Conservation (phyloP, 2,888 invertebrate species). For the Drosophila yooni region DNA sequence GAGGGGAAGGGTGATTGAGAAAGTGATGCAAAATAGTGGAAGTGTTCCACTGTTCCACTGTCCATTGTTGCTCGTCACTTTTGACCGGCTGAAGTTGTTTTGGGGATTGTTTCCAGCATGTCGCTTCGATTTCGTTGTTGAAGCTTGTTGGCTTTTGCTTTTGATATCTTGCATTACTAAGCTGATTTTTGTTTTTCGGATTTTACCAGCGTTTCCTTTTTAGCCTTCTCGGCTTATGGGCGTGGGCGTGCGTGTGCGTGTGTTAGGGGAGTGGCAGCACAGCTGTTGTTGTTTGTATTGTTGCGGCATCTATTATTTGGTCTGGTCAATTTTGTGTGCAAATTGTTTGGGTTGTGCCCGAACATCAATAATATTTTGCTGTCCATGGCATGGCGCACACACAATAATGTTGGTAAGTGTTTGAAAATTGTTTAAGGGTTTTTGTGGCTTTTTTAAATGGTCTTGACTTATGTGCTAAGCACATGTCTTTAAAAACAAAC, state of each 20-base stretch:
- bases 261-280: conserved; percentile 62
- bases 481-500: conserved; percentile 29
- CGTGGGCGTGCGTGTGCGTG: conserved; percentile 19
- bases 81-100: conserved; percentile 66
- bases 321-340: conserved; percentile 67
- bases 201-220: conserved; percentile 36
- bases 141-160: conserved; percentile 62
- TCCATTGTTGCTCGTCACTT: conserved; percentile 59
- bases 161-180: conserved; percentile 59
- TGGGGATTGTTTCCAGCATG: conserved; percentile 42
- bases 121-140: conserved; percentile 51
- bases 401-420: conserved; percentile 41
- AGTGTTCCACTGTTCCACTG: conserved; percentile 5
- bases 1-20: not conserved
- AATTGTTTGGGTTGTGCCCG: conserved; percentile 74
- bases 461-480: conserved; percentile 24
- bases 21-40: conserved; percentile 16
- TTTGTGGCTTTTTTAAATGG: conserved; percentile 22
- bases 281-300: conserved; percentile 41
- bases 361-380: conserved; percentile 71
- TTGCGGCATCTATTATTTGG: conserved; percentile 45
- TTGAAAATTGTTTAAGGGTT: conserved; percentile 46
- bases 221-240: conserved; percentile 16
- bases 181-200: conserved; percentile 62
- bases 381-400: conserved; percentile 19